A percentile compares a stretch with the other conserved stretches of the same genome.
Conservation (phyloP, 1,140 invertebrate species). For the Papilio polyxenes region DNA sequence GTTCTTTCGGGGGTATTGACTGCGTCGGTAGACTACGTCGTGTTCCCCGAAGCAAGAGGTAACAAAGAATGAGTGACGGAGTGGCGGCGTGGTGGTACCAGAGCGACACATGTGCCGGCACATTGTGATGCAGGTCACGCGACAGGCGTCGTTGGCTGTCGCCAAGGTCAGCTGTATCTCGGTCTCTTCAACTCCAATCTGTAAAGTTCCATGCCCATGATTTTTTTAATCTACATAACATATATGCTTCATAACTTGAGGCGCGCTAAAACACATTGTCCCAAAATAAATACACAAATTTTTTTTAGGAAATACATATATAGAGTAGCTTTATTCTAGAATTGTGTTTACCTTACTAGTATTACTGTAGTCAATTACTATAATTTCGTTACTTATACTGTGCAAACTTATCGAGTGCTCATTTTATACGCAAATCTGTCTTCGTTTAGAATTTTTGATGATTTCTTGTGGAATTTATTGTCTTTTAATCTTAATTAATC, state of each 20-base stretch:
- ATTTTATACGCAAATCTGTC: too few relatives aligned
- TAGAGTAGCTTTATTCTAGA: not conserved
- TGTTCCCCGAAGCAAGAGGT: slow-evolving; percentile 50
- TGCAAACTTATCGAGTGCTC: too few relatives aligned
- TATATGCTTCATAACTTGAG: slow-evolving; percentile 1
- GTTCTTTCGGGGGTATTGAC: slow-evolving; percentile 57
- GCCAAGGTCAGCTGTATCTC: slow-evolving; percentile 63
- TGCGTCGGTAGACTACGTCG: slow-evolving; percentile 42
- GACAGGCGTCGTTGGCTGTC: slow-evolving; percentile 43
- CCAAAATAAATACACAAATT: not conserved
- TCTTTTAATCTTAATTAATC: not conserved
- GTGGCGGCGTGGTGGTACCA: slow-evolving; percentile 45
- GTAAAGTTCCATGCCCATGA: slow-evolving; percentile 24
- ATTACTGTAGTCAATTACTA: too few relatives aligned
- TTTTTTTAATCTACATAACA: slow-evolving; percentile 9
- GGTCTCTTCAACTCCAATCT: slow-evolving; percentile 29
- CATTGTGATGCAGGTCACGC: slow-evolving; percentile 67
- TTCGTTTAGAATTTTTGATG: too few relatives aligned
- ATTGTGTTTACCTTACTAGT: too few relatives aligned
- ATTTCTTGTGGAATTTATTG: too few relatives aligned
- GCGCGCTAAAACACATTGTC: not conserved
- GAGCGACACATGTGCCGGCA: slow-evolving; percentile 49
- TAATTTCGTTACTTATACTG: too few relatives aligned
- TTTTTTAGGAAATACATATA: not conserved
- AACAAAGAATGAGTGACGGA: slow-evolving; percentile 54